Conservation (phyloP, 2,113 vertebrate species). For the Rhodinocichla rosea region DNA sequence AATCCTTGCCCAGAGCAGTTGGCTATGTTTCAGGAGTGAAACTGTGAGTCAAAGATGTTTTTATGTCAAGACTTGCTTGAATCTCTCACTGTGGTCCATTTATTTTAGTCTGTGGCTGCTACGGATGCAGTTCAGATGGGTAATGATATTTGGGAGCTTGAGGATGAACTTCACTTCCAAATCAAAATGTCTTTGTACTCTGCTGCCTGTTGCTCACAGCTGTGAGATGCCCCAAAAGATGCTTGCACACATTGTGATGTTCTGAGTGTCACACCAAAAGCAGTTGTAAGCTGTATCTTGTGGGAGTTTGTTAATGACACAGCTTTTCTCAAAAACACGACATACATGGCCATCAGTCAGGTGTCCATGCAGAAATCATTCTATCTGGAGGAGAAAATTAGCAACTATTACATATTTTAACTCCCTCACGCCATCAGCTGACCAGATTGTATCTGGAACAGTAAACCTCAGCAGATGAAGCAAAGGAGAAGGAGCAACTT, state of each 20-base stretch:
- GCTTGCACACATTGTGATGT: background rate
- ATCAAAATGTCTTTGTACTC: background rate
- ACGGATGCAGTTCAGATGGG: background rate
- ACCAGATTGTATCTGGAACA: background rate
- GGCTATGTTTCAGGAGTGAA: conserved; percentile 10
- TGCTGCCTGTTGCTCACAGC: accelerated
- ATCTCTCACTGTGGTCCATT: conserved; percentile 12
- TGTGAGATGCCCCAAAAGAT: background rate
- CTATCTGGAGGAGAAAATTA: background rate
- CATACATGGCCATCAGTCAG: background rate
- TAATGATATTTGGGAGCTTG: background rate
- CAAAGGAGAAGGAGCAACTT: background rate
- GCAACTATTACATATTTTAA: background rate
- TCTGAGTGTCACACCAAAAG: background rate
- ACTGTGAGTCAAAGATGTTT: conserved; percentile 18
- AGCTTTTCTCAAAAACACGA: background rate
- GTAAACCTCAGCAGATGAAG: background rate
- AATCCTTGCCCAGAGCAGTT: background rate
- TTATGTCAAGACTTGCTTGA: conserved; percentile 21
- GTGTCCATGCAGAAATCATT: background rate
- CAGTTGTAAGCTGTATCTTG: background rate
- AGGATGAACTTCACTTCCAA: background rate
- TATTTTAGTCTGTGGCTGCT: background rate
- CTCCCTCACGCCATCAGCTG: background rate
- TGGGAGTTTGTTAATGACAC: background rate